A percentile compares a stretch with the other conserved stretches of the same genome.
Evolutionary conservation across 2,888 invertebrate species (phyloP).

Genomic region (Drosophila ustulata): DNA sequence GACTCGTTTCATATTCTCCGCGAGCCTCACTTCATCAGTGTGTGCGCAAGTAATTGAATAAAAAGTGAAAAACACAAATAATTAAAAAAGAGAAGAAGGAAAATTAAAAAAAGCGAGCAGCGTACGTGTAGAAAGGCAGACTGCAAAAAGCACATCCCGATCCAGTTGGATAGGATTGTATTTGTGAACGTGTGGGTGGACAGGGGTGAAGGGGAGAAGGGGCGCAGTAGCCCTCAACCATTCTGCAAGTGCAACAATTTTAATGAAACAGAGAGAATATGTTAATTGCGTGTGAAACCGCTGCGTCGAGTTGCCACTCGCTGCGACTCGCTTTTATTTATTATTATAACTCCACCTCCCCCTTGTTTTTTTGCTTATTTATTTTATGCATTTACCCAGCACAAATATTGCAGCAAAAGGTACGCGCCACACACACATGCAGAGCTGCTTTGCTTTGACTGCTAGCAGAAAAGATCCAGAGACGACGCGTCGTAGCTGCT

Average conservation of each 20-base stretch:
- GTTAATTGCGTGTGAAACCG: conserved; percentile 80
- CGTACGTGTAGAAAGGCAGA: conserved; percentile 43
- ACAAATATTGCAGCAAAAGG: conserved; percentile 46
- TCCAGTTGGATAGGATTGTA: conserved; percentile 6
- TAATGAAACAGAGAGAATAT: conserved; percentile 77
- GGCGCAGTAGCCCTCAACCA: conserved; percentile 19
- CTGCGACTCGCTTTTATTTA: conserved; percentile 65
- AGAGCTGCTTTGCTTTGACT: conserved; percentile 15
- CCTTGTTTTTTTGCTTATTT: conserved; percentile 6
- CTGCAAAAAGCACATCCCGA: conserved; percentile 35
- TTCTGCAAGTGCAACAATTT: conserved; percentile 69
- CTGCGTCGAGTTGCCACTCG: conserved; percentile 69
- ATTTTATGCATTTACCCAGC: conserved; percentile 36
- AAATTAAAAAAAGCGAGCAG: conserved; percentile 41
- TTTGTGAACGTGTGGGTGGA: not conserved
- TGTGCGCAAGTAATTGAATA: conserved; percentile 70
- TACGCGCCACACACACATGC: conserved; percentile 12
- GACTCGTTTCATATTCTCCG: conserved; percentile 18
- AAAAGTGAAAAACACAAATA: conserved; percentile 57
- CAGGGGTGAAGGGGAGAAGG: not conserved
- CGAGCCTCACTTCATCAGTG: conserved; percentile 15
- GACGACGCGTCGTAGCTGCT: conserved; percentile 4
- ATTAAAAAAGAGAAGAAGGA: conserved; percentile 46
- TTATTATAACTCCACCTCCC: conserved; percentile 64
- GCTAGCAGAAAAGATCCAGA: conserved; percentile 4